Evolutionary conservation across 2,797 vertebrate genomes (phyloP).

Genomic region (Sebastiscus tertius): DNA sequence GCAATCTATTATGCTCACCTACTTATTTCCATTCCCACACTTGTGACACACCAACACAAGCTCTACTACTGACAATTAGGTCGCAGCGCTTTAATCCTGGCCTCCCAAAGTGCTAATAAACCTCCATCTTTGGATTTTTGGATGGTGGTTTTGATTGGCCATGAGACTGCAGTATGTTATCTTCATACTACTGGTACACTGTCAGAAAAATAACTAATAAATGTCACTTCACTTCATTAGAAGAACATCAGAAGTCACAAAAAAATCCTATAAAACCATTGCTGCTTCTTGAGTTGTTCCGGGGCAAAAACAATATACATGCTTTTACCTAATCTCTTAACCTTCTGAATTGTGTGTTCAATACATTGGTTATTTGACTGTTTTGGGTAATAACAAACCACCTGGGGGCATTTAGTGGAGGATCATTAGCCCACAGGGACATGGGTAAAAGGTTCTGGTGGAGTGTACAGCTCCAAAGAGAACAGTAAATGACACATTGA

Average conservation of each 20-base stretch:
- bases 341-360: neutral
- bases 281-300: neutral
- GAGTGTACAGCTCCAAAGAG: neutral
- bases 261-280: neutral
- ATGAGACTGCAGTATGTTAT: neutral
- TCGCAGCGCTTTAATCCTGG: conserved; percentile 25
- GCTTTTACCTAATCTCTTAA: neutral
- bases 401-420: conserved; percentile 4
- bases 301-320: neutral
- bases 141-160: neutral
- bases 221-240: neutral
- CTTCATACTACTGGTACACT: neutral
- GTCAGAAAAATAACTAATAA: neutral
- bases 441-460: neutral
- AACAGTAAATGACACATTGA: neutral
- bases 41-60: conserved; percentile 44
- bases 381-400: conserved; percentile 9
- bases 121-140: neutral
- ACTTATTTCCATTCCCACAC: conserved; percentile 53
- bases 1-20: conserved; percentile 57
- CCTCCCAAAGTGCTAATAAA: conserved; percentile 21
- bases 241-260: neutral
- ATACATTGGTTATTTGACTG: neutral
- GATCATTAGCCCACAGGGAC: conserved; percentile 5
- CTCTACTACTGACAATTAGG: conserved; percentile 35